phyloP scores from a whole-genome alignment of 2,113 vertebrate species.

The Parus major region DNA sequence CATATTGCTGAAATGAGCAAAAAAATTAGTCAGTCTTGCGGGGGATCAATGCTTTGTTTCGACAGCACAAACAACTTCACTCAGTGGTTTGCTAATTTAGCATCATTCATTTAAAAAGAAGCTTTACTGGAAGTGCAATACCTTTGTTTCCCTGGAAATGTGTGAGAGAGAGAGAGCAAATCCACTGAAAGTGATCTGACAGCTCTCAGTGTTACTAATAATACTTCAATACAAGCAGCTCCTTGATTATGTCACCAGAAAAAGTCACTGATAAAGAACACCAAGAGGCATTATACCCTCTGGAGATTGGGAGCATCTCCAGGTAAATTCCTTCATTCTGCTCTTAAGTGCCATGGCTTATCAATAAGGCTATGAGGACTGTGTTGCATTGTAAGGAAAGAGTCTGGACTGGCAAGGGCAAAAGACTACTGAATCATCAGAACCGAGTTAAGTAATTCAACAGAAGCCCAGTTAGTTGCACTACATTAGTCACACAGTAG shows the following conservation, averaged over 20 bases:
- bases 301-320: constrained; percentile 11
- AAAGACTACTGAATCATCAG: neutral
- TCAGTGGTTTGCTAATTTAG: constrained; percentile 29
- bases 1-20: neutral
- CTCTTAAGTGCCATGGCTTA: neutral
- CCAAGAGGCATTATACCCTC: neutral
- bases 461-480: neutral
- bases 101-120: neutral
- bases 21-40: neutral
- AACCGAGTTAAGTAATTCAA: neutral
- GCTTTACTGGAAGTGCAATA: neutral
- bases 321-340: constrained; percentile 12
- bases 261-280: constrained; percentile 44
- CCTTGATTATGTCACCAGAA: constrained; percentile 26
- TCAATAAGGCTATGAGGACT: neutral
- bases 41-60: neutral
- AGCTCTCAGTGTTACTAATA: constrained; percentile 35
- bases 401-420: neutral
- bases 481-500: neutral
- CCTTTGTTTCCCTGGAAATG: constrained; percentile 25
- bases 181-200: neutral
- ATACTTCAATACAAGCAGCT: neutral
- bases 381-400: neutral
- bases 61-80: neutral
- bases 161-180: neutral